Percentiles rank a stretch among this genome's conserved stretches.
Evolutionary conservation across 2,888 invertebrate genomes (phyloP).

Genomic region (Ligdia adustata): DNA sequence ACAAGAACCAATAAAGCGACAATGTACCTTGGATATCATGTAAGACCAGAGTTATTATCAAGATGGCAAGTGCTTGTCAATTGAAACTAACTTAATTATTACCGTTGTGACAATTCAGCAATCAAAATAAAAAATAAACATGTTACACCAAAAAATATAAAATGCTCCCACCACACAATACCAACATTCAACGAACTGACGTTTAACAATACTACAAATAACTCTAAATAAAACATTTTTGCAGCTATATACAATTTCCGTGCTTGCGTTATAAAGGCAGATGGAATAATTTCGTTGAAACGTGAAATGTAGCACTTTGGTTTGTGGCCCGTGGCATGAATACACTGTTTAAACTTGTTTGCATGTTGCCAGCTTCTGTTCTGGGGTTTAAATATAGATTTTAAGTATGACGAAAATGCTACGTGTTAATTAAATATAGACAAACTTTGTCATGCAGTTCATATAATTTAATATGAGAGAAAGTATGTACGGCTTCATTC

Average conservation of each 20-base stretch:
- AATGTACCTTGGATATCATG: no score
- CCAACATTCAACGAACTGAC: constrained; percentile 16
- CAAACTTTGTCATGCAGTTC: no score
- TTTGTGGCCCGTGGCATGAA: constrained; percentile 27
- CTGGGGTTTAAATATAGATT: background rate
- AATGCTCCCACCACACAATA: constrained; percentile 16
- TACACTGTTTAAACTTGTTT: constrained; percentile 23
- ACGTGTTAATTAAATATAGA: constrained; percentile 7
- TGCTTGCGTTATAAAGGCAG: constrained; percentile 16
- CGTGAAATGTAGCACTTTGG: constrained; percentile 17
- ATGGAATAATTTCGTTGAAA: constrained; percentile 33
- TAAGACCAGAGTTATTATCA: no score
- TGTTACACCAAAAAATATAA: no score
- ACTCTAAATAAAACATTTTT: constrained; percentile 22
- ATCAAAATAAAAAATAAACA: no score
- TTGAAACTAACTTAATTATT: no score
- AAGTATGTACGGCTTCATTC: no score
- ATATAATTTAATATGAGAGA: no score
- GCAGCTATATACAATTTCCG: constrained; percentile 23
- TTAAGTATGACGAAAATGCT: constrained; percentile 2
- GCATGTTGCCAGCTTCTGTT: constrained; percentile 2
- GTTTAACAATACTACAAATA: constrained; percentile 14
- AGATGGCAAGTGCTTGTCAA: no score
- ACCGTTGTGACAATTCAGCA: no score
- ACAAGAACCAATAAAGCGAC: no score